Base-by-base conservation (phyloP, 2,797 vertebrate species). In the Gorsachius magnificus region DNA sequence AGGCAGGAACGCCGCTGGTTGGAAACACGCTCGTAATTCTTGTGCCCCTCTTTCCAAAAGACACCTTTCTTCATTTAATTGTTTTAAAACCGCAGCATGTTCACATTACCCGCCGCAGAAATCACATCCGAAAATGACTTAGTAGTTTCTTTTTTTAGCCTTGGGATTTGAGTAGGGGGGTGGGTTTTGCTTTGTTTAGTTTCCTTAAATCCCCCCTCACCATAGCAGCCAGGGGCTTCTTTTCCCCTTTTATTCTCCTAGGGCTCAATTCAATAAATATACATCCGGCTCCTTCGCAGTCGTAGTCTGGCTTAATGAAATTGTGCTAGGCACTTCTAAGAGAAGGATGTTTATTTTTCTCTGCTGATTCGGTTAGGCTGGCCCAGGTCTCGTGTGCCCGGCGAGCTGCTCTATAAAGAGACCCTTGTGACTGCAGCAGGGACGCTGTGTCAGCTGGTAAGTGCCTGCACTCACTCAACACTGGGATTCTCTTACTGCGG, bases 281-380 rank as follows among this genome's bases (percentile, higher is more conserved):
- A 93, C 81, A 95, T 96, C 95, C 60, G 60, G 56, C 79, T 87
- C 86, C 95, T 78, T 83, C 2, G 2, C 36, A 25, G 81, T 58
- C 8, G 4, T 53, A 63, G 75, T 17, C 78, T 16, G 25, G 45
- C 81, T 90, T 89, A 76, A 94, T 96, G 96, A 95, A 96, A 93
- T 48, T 53, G 90, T 35, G 56, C 6, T 16, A 86, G 96, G 86
- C 63, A 6, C 83, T 93, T 86, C 54, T 78, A 56, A 41, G 75
- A 68, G 75, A 53, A 94, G 81, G 92, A 93, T 96, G 94, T 95
- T 97, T 96, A 64, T 93, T 97, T 95, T 97, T 78, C 89, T 94
- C 87, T 43, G 36, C 84, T 68, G 82, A 38, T 81, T 91, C 9
- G 2, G 65, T 41, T 11, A 70, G 93, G 68, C 75, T 92, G 86